phyloP scores from a whole-genome alignment of 2,113 vertebrate species.

The Hemibagrus wyckioides region DNA sequence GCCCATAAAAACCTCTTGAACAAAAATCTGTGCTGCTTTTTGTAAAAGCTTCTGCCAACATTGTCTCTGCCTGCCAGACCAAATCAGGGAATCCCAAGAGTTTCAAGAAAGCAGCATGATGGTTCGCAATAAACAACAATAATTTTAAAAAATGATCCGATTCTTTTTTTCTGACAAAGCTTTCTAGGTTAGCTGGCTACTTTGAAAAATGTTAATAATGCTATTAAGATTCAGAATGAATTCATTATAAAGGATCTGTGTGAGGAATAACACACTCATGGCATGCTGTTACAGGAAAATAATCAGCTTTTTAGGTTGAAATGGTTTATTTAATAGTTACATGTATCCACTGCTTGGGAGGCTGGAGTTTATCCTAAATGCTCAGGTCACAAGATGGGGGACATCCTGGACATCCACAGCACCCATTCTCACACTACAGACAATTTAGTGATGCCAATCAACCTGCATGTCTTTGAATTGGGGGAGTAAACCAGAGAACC shows the following conservation, averaged over 20 bases:
- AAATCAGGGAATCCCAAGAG: background rate
- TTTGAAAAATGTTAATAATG: background rate
- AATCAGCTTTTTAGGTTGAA: background rate
- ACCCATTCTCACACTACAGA: too few species aligned
- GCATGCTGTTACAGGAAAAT: background rate
- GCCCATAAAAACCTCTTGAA: slow-evolving; percentile 66
- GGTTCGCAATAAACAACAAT: background rate
- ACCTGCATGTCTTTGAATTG: too few species aligned
- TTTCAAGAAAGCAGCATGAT: background rate
- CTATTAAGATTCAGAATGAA: background rate
- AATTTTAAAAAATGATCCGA: background rate
- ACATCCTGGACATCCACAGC: too few species aligned
- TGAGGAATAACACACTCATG: background rate
- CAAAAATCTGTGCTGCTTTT: background rate
- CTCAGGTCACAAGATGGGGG: too few species aligned
- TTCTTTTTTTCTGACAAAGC: background rate
- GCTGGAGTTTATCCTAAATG: too few species aligned
- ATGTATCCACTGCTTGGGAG: too few species aligned
- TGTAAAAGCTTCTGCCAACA: slow-evolving; percentile 6
- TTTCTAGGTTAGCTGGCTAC: background rate
- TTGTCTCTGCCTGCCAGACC: background rate
- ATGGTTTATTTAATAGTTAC: too few species aligned
- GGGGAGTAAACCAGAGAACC: too few species aligned
- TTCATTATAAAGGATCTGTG: background rate
- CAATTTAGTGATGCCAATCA: too few species aligned